Base-by-base conservation (phyloP, 2,113 vertebrate genomes). In the Athene cunicularia region DNA sequence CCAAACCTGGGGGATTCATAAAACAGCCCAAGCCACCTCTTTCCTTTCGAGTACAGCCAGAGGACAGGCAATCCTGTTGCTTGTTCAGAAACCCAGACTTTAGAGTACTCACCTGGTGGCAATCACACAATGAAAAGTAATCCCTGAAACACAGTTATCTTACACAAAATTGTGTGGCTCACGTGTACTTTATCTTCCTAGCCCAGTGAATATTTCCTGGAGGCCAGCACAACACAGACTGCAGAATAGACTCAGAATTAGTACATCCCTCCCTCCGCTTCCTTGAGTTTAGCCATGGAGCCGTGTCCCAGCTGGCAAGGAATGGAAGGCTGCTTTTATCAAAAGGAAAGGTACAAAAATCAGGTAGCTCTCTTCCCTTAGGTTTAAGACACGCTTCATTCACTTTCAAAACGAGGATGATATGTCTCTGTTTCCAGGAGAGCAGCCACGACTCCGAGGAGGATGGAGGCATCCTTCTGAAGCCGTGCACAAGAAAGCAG, bases 101-200 rank as follows among this genome's bases (percentile, higher is more conserved):
- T 16, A 33, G 9, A 26, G 14, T 12, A n/a, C 12, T 32, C 4
- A 0, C 15, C 35, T 3, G 5, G 55, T 1, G 3, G 28, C 33
- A 76, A 62, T 24, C 58, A 27, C 14, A 59, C 24, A 45, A 23
- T 21, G 21, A 50, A 52, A 86, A 73, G 23, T 19, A 73, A 72
- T 26, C 52, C 41, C 76, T 35, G 47, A 81, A 76, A 77, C 24
- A 35, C 32, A 89, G 32, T 28, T 86, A 21, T 21, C 35, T 62
- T 77, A 35, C 58, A 50, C 35, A 67, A 67, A 10, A 66, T 18
- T 52, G 66, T 39, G n/a, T 35, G 39, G 58, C 12, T 72, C 27
- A 5, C 28, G 2, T 18, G 6, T 39, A n/a, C 14, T 56, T 72
- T 28, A 41, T 52, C 41, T 47, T 35, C 47, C 70, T 27, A 76